These are phyloP conservation scores for Limanda limanda DNA, from an alignment of 2,113 vertebrate species.

Conservation along the genomic window DNA sequence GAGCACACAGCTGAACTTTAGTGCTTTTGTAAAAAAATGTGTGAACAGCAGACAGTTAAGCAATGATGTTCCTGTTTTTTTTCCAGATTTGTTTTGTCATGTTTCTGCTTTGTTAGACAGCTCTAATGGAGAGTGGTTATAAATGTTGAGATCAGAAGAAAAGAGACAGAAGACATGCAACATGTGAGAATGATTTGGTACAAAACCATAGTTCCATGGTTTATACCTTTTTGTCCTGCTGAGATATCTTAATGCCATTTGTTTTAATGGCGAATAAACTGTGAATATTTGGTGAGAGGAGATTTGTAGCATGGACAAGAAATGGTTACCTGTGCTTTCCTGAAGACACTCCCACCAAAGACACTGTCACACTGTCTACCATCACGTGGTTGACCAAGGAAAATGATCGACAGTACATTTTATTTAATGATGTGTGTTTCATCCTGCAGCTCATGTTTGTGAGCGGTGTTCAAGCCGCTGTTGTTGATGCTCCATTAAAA, in stretches of 20 bases:
- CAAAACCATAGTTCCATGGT: constrained; percentile 2
- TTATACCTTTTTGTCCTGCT: constrained; percentile 39
- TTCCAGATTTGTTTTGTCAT: not conserved
- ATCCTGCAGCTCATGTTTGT: constrained; percentile 31
- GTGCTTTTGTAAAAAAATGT: constrained; percentile 20
- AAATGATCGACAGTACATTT: constrained; percentile 7
- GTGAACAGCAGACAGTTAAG: not conserved
- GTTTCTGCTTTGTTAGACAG: constrained; percentile 29
- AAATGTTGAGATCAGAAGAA: constrained; percentile 1
- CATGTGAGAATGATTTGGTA: constrained; percentile 11
- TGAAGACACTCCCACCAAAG: no score
- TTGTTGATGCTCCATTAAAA: constrained; percentile 62
- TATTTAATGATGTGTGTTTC: constrained; percentile 23
- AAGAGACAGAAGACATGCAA: not conserved
- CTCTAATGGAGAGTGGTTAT: constrained; percentile 29
- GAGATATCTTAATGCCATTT: constrained; percentile 14
- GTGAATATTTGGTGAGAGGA: constrained; percentile 11
- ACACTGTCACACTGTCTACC: constrained; percentile 1
- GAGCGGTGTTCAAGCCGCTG: constrained; percentile 23
- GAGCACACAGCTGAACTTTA: not conserved
- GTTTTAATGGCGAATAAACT: constrained; percentile 36
- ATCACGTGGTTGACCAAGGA: constrained; percentile 6
- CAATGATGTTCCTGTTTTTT: not conserved
- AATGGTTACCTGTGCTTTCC: no score
- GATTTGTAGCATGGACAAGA: no score